A percentile compares a stretch with the other conserved stretches of the same genome.
Conservation (phyloP, 2,113 vertebrate species). For the Pseudopipra pipra region DNA sequence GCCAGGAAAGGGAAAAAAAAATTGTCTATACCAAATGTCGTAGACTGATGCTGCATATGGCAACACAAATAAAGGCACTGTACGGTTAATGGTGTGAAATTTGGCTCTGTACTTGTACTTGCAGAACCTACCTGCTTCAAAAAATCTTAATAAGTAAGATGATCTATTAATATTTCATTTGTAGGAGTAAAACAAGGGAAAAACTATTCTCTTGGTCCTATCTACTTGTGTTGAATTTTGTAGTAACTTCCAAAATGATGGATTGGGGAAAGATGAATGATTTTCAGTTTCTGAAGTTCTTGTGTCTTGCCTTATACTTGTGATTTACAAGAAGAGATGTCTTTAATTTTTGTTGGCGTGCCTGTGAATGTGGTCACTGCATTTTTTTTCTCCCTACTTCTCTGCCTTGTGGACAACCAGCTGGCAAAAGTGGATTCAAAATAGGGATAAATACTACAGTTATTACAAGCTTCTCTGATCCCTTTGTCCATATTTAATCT, state of each 20-base stretch:
- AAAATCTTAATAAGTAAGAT: constrained; percentile 22
- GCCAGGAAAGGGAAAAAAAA: constrained; percentile 45
- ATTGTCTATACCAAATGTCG: neutral
- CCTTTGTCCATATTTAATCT: constrained; percentile 71
- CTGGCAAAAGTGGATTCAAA: constrained; percentile 21
- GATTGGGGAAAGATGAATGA: constrained; percentile 58
- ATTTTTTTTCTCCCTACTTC: neutral
- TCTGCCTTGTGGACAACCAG: constrained; percentile 23
- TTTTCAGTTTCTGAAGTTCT: constrained; percentile 68
- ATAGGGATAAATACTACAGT: constrained; percentile 15
- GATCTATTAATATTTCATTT: constrained; percentile 60
- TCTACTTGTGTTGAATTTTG: constrained; percentile 65
- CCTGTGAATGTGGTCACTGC: neutral
- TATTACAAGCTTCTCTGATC: constrained; percentile 36
- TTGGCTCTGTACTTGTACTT: constrained; percentile 53
- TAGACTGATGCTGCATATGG: constrained; percentile 35
- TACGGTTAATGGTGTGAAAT: constrained; percentile 49
- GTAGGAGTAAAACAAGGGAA: constrained; percentile 7
- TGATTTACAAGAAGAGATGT: constrained; percentile 23
- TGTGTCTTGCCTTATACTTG: constrained; percentile 33
- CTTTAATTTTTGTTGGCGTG: neutral
- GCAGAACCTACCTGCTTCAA: constrained; percentile 24
- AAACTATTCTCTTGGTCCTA: constrained; percentile 46
- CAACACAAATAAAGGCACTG: constrained; percentile 44
- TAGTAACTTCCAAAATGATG: constrained; percentile 59